Conservation (phyloP, 2,797 vertebrate genomes). For the Graptemys geographica region DNA sequence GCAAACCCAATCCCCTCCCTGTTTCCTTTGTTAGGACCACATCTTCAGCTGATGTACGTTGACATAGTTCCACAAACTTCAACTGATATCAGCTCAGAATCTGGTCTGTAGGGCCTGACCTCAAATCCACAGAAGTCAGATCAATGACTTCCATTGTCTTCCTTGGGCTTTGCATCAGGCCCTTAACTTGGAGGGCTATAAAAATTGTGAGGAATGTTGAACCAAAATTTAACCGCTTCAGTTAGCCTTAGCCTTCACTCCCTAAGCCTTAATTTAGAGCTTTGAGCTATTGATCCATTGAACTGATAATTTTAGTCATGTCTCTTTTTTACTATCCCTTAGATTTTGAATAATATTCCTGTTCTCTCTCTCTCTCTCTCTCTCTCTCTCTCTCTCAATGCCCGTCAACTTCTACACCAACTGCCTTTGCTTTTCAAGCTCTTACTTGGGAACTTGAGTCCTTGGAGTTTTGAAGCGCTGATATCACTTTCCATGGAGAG, state of each 20-base stretch:
- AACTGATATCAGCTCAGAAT: neutral
- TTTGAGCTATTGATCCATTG: accelerated
- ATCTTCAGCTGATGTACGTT: neutral
- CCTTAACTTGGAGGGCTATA: neutral
- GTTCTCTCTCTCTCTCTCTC: neutral
- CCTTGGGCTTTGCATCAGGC: neutral
- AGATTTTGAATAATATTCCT: neutral
- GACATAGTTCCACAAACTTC: neutral
- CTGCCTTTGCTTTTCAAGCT: neutral
- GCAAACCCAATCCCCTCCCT: neutral
- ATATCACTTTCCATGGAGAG: neutral
- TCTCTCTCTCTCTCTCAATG: neutral
- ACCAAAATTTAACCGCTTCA: neutral
- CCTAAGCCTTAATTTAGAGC: too few species aligned
- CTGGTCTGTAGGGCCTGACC: neutral
- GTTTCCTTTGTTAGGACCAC: neutral
- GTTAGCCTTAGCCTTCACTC: neutral
- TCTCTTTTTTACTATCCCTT: neutral
- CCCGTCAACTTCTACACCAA: neutral
- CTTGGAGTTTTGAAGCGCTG: neutral
- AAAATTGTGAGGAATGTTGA: neutral
- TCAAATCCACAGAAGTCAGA: neutral
- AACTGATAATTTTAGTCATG: neutral
- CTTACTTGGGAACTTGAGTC: neutral
- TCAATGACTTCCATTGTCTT: neutral